These are phyloP conservation scores for Daphoenositta chrysoptera DNA, from an alignment of 2,113 vertebrate species.

Conservation along the genomic window DNA sequence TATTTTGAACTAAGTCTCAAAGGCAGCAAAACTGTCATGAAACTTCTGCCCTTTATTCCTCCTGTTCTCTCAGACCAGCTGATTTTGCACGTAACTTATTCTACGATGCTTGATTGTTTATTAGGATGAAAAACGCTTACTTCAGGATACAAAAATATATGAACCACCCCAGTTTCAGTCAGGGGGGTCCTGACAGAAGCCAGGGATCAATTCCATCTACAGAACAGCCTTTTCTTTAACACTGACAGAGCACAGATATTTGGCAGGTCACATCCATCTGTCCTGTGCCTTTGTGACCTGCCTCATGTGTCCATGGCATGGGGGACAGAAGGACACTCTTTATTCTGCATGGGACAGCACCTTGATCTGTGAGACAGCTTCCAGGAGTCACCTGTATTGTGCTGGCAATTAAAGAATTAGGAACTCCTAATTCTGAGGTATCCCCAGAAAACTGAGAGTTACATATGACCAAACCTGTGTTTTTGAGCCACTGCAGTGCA, in stretches of 20 bases:
- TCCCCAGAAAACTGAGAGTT: neutral
- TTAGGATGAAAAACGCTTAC: neutral
- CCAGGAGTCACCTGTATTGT: neutral
- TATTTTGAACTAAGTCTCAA: neutral
- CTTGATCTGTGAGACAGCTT: neutral
- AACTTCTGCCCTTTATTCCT: neutral
- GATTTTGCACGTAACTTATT: neutral
- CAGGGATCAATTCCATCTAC: neutral
- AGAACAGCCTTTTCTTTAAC: neutral
- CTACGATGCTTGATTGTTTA: neutral
- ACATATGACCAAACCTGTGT: neutral
- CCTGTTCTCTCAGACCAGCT: neutral
- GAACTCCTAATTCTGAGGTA: neutral
- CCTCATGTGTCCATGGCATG: neutral
- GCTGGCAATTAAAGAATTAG: neutral
- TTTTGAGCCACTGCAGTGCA: neutral
- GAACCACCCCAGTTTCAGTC: neutral
- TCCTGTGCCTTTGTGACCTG: neutral
- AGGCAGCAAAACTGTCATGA: neutral
- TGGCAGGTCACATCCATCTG: neutral
- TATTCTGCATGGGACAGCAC: neutral
- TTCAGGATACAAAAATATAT: neutral
- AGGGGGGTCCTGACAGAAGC: neutral
- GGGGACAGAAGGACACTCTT: neutral
- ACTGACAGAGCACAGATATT: neutral